phyloP scores from a whole-genome alignment of 1,140 invertebrate species.

The Drosophila paulistorum region DNA sequence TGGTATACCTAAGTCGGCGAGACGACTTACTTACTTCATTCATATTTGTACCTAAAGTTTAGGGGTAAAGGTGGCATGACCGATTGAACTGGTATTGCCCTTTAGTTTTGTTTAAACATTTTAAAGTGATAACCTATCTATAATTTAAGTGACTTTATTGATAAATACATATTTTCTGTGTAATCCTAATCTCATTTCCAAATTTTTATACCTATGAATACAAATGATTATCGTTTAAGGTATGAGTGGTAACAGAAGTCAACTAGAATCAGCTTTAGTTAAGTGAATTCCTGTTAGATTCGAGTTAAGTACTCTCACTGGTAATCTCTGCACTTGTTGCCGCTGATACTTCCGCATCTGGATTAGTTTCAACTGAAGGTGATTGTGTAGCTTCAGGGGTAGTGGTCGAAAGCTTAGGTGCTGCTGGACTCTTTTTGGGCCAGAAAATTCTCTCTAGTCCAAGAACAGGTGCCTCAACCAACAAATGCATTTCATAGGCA shows the following conservation, averaged over 20 bases:
- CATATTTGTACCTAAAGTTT: too few species aligned
- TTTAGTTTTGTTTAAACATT: not conserved
- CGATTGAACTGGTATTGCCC: too few species aligned
- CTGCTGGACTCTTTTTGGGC: conserved; percentile 1
- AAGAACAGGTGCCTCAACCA: conserved; percentile 3
- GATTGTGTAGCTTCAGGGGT: not conserved
- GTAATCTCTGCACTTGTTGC: not conserved
- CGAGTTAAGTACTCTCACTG: not conserved
- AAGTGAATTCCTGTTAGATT: not conserved
- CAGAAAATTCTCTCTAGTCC: not conserved
- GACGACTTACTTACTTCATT: too few species aligned
- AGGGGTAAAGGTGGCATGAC: too few species aligned
- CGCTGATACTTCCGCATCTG: not conserved
- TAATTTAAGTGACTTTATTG: conserved; percentile 6
- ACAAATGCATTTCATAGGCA: conserved; percentile 9
- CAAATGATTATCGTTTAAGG: not conserved
- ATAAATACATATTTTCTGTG: not conserved
- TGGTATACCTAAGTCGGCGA: too few species aligned
- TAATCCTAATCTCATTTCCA: not conserved
- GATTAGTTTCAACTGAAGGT: not conserved
- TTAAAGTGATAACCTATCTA: not conserved
- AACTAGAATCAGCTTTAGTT: not conserved
- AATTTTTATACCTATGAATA: not conserved
- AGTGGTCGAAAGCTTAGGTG: not conserved
- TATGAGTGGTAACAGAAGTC: not conserved